phyloP scores from a whole-genome alignment of 2,888 invertebrate species.

The Chironomus riparius region DNA sequence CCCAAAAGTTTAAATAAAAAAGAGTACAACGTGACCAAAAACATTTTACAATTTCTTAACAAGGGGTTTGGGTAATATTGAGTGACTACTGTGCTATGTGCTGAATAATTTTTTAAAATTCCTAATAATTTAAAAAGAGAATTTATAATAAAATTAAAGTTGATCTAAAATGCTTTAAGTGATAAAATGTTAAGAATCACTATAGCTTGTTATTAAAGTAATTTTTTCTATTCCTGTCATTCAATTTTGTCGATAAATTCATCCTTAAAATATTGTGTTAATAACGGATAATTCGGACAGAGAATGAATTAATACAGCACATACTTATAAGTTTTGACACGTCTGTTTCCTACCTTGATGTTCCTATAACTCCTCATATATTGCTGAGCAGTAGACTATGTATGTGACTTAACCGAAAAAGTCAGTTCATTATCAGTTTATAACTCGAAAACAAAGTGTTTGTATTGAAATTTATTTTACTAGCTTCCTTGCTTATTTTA shows the following conservation, averaged over 20 bases:
- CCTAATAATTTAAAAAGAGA: neutral
- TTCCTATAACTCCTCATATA: neutral
- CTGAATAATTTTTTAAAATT: neutral
- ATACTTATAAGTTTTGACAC: too few relatives aligned
- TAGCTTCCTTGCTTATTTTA: neutral
- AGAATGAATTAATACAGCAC: too few relatives aligned
- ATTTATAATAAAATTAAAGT: neutral
- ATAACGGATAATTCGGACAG: too few relatives aligned
- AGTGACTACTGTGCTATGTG: neutral
- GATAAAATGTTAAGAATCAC: too few relatives aligned
- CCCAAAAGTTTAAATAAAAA: neutral
- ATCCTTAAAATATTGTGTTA: too few relatives aligned
- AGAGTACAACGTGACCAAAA: neutral
- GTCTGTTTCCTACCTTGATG: too few relatives aligned
- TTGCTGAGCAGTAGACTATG: neutral
- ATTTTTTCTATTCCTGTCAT: too few relatives aligned
- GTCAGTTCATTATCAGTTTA: neutral
- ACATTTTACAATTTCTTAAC: neutral
- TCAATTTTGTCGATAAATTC: too few relatives aligned
- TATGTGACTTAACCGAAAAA: neutral
- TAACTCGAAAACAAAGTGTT: neutral
- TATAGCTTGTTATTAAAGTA: too few relatives aligned
- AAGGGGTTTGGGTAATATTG: neutral
- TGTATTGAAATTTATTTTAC: neutral
- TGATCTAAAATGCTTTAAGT: neutral